phyloP scores from a whole-genome alignment of 2,888 invertebrate species.

The Tupiocoris notatus region DNA sequence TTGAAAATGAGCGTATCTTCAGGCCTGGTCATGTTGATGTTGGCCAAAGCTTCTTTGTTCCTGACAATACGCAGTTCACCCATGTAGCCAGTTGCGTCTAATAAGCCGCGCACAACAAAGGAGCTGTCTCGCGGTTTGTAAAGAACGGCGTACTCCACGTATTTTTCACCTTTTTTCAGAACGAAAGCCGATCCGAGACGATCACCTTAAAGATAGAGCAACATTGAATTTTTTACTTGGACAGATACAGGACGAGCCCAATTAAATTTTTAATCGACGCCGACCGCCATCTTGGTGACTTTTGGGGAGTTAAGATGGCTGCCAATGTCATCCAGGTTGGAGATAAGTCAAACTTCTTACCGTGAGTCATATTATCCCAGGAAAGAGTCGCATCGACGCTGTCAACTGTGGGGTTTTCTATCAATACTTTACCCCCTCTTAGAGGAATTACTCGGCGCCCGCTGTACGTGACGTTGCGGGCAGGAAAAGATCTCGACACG shows the following conservation, averaged over 20 bases:
- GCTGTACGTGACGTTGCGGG: background rate
- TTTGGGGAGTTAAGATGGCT: too few species aligned
- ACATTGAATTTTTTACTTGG: slow-evolving; percentile 28
- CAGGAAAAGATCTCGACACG: background rate
- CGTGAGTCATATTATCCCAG: slow-evolving; percentile 27
- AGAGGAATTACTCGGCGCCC: background rate
- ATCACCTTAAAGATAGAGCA: slow-evolving; percentile 5
- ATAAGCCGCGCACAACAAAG: slow-evolving; percentile 36
- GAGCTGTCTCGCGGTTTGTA: slow-evolving; percentile 44
- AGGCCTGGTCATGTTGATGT: slow-evolving; percentile 33
- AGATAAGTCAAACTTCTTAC: too few species aligned
- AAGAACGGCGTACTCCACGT: slow-evolving; percentile 44
- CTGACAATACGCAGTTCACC: slow-evolving; percentile 42
- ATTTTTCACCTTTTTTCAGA: slow-evolving; percentile 42
- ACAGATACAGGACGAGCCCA: too few species aligned
- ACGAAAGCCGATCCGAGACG: slow-evolving; percentile 41
- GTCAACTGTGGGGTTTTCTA: slow-evolving; percentile 21
- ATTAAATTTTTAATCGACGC: too few species aligned
- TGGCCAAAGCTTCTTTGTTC: slow-evolving; percentile 21
- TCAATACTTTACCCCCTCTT: background rate
- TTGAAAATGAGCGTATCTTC: slow-evolving; percentile 31
- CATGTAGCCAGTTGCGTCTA: slow-evolving; percentile 42
- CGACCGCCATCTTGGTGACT: too few species aligned
- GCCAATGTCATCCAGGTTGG: too few species aligned
- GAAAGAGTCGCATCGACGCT: slow-evolving; percentile 16